phyloP scores from a whole-genome alignment of 2,888 invertebrate species.

The Neoascia interrupta region DNA sequence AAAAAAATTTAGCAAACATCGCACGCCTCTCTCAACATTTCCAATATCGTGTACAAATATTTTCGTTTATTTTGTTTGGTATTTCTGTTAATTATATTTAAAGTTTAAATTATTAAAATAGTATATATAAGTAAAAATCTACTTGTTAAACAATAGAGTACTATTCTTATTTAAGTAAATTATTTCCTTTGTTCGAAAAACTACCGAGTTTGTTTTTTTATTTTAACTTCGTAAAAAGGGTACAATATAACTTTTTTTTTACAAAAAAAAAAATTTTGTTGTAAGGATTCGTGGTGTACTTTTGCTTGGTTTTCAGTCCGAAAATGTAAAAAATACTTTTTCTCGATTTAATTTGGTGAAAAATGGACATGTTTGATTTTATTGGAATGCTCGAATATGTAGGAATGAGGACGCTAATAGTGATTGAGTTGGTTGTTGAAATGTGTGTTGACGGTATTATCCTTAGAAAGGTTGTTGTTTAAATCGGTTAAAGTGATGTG shows the following conservation, averaged over 20 bases:
- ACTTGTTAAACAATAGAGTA: slow-evolving; percentile 5
- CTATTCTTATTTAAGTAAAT: background rate
- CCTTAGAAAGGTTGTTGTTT: too few relatives aligned
- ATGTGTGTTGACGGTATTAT: too few relatives aligned
- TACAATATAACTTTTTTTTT: slow-evolving; percentile 27
- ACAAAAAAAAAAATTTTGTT: slow-evolving; percentile 14
- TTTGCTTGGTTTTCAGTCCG: slow-evolving; percentile 56
- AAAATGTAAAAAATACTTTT: slow-evolving; percentile 51
- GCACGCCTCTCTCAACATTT: slow-evolving; percentile 53
- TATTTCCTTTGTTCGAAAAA: slow-evolving; percentile 12
- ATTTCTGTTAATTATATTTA: background rate
- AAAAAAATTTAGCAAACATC: slow-evolving; percentile 53
- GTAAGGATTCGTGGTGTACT: slow-evolving; percentile 24
- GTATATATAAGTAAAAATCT: background rate
- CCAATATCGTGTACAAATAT: slow-evolving; percentile 38
- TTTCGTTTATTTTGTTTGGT: background rate
- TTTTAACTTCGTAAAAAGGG: too few relatives aligned
- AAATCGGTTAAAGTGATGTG: background rate
- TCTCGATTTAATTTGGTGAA: slow-evolving; percentile 13
- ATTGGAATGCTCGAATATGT: too few relatives aligned
- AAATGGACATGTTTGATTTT: slow-evolving; percentile 8
- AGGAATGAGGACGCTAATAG: background rate
- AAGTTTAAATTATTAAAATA: too few relatives aligned
- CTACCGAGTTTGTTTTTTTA: too few relatives aligned
- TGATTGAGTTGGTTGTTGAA: background rate